Evolutionary conservation across 2,888 invertebrate genomes (phyloP), one percentile per base, ranked within the genome.

Genomic region (Dynastes hyllus): DNA sequence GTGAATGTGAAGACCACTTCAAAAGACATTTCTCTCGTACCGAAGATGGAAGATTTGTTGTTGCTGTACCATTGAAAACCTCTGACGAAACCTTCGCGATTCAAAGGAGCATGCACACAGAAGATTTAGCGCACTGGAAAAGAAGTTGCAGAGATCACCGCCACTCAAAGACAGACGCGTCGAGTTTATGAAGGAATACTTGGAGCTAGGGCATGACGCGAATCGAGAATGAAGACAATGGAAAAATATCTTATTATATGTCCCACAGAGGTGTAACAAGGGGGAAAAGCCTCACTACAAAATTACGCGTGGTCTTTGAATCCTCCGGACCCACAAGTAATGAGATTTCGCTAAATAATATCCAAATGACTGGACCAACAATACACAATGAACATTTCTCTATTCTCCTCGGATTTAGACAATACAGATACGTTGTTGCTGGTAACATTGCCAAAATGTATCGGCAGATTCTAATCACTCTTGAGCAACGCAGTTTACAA

Each of bases 231-330:
- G 40, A 51, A 40, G 32, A 37, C 5, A 37, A 37, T 45, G 73
- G 32, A 27, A 11, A 55, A 50, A 37, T 27, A 6, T 40, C 50
- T n/a, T 83, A 80, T 79, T 86, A 84, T 76, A 63, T 86, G 40
- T 85, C 85, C 11, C 86, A 86, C 79, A 85, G 85, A 67, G 80
- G 81, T 5, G 85, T 86, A 6, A 32, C 83, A 0, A 81, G 82
- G 22, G 81, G 81, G 32, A 69, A 78, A 6, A 84, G 84, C 75
- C 27, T 53, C 8, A 83, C 83, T 9, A 86, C 85, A 0, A 85
- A 86, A 76, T 61, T 86, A 16, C 80, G 86, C n/a, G 86, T 87
- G 2, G 86, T 87, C 3, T 87, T 85, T 75, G 84, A 87, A 73
- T 86, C 81, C 8, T 84, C 84, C 1, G 82, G 83, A 11, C 80